These are phyloP conservation scores for Melanotus villosus DNA, from an alignment of 2,888 invertebrate genomes.

Conservation along the genomic window DNA sequence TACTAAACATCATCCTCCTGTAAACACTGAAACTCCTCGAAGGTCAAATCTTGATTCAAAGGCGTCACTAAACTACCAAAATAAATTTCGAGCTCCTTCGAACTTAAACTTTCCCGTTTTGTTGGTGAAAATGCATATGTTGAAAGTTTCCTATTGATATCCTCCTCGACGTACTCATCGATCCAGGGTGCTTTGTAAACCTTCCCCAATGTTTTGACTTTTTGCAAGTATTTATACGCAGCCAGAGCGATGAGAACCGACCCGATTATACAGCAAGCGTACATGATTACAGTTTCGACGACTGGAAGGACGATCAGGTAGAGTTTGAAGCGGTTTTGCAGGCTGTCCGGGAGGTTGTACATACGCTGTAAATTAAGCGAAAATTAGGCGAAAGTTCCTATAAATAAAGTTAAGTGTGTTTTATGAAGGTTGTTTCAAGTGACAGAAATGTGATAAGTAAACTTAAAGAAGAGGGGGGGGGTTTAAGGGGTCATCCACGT, in stretches of 20 bases:
- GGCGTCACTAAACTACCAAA: slow-evolving; percentile 54
- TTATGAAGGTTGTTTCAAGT: too few relatives aligned
- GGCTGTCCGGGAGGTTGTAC: slow-evolving; percentile 75
- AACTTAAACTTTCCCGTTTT: slow-evolving; percentile 55
- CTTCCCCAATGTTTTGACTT: slow-evolving; percentile 39
- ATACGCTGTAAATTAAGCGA: slow-evolving; percentile 74
- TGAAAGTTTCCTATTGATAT: slow-evolving; percentile 60
- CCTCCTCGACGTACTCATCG: slow-evolving; percentile 59
- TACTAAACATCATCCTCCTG: slow-evolving; percentile 17
- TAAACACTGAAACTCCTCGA: slow-evolving; percentile 21
- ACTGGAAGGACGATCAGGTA: slow-evolving; percentile 82
- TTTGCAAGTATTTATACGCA: slow-evolving; percentile 62
- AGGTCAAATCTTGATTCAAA: slow-evolving; percentile 48
- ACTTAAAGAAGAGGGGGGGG: too few relatives aligned
- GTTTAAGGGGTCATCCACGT: too few relatives aligned
- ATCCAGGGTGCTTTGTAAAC: slow-evolving; percentile 57
- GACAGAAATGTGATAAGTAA: too few relatives aligned
- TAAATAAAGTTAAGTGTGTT: too few relatives aligned
- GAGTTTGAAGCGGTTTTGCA: slow-evolving; percentile 78
- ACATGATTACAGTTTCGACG: slow-evolving; percentile 73
- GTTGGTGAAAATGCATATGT: slow-evolving; percentile 58
- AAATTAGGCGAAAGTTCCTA: slow-evolving; percentile 39
- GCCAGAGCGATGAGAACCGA: slow-evolving; percentile 71
- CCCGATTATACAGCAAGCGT: slow-evolving; percentile 70
- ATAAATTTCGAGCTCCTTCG: slow-evolving; percentile 64